phyloP scores from a whole-genome alignment of 2,797 vertebrate genomes.

The Coracias cyanogaster region DNA sequence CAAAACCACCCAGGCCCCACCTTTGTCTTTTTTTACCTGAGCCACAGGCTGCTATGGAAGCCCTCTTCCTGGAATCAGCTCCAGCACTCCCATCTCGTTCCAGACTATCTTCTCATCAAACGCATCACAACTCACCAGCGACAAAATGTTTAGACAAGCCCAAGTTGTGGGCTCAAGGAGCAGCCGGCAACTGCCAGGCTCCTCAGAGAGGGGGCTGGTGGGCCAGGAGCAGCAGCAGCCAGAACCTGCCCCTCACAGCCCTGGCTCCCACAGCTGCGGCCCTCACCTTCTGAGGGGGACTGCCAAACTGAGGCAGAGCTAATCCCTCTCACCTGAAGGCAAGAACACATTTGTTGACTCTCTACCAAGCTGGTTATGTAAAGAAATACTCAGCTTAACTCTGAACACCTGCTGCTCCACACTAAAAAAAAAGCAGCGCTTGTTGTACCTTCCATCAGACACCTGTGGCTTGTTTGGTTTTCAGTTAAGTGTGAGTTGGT shows the following conservation, averaged over 20 bases:
- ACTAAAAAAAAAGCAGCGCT: background rate
- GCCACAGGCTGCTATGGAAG: accelerated
- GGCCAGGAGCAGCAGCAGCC: accelerated
- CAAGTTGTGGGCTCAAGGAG: accelerated
- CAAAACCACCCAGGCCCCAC: accelerated
- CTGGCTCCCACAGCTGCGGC: accelerated
- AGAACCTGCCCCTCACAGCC: accelerated
- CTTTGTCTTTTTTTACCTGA: accelerated
- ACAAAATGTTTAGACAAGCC: accelerated
- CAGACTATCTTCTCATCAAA: background rate
- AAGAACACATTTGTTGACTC: accelerated
- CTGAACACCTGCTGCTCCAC: background rate
- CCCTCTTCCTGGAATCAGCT: accelerated
- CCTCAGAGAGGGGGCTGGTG: accelerated
- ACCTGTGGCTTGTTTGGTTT: background rate
- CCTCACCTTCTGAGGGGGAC: accelerated
- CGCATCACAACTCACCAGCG: accelerated
- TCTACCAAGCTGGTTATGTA: background rate
- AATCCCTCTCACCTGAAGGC: too few relatives aligned
- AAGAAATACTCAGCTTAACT: background rate
- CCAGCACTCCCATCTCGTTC: accelerated
- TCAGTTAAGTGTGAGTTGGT: background rate
- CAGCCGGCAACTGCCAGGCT: accelerated
- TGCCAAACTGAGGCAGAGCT: accelerated
- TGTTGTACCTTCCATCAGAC: background rate